phyloP scores from a whole-genome alignment of 2,888 invertebrate species.

The Chelonus formosanus region DNA sequence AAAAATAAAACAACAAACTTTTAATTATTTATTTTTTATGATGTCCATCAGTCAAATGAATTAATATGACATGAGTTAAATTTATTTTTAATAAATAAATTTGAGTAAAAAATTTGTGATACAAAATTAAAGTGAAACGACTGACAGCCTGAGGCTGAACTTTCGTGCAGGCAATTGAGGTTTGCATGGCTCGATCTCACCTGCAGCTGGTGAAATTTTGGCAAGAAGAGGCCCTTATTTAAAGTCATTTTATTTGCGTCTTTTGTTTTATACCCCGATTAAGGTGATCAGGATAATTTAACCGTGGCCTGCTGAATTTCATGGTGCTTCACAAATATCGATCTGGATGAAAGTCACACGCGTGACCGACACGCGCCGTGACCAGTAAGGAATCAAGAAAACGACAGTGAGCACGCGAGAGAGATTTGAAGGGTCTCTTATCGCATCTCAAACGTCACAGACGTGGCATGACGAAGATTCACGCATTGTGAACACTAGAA shows the following conservation, averaged over 20 bases:
- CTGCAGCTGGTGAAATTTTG: slow-evolving; percentile 31
- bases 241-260: neutral
- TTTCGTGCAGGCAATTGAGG: slow-evolving; percentile 22
- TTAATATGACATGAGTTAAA: slow-evolving; percentile 4
- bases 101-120: slow-evolving; percentile 5
- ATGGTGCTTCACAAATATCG: slow-evolving; percentile 13
- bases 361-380: slow-evolving; percentile 33
- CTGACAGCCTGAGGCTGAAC: slow-evolving; percentile 23
- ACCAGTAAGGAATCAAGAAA: slow-evolving; percentile 10
- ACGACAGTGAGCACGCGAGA: slow-evolving; percentile 20
- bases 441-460: slow-evolving; percentile 4
- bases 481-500: slow-evolving; percentile 30
- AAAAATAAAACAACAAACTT: too few relatives aligned
- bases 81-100: slow-evolving; percentile 6
- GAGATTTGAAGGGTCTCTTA: slow-evolving; percentile 4
- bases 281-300: neutral
- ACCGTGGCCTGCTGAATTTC: slow-evolving; percentile 5
- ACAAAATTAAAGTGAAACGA: slow-evolving; percentile 24
- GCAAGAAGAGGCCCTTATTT: slow-evolving; percentile 2
- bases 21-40: too few relatives aligned
- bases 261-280: slow-evolving; percentile 1
- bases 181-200: slow-evolving; percentile 26
- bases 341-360: slow-evolving; percentile 6
- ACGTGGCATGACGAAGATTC: slow-evolving; percentile 33
- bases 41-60: neutral